Conservation (phyloP, 2,888 invertebrate species). For the Cantharis nigra region DNA sequence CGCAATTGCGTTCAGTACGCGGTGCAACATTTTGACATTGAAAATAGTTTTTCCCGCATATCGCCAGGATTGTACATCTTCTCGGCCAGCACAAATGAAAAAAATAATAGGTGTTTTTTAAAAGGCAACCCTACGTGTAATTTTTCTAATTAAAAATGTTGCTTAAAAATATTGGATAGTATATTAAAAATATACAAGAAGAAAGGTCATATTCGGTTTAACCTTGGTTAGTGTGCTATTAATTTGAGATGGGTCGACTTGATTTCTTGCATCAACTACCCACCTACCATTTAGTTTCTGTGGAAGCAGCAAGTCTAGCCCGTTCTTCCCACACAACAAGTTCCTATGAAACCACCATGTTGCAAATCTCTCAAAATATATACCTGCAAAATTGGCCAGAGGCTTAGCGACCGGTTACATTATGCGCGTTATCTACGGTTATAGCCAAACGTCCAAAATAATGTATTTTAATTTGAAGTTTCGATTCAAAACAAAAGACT, state of each 20-base stretch:
- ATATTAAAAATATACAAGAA: background rate
- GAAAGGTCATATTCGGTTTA: conserved; percentile 21
- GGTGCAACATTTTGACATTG: background rate
- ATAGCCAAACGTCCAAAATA: conserved; percentile 35
- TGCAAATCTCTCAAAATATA: conserved; percentile 36
- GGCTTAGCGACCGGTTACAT: conserved; percentile 36
- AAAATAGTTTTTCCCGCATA: background rate
- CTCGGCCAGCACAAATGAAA: background rate
- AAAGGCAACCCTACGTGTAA: background rate
- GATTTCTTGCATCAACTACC: conserved; percentile 30
- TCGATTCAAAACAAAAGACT: conserved; percentile 25
- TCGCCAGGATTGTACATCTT: background rate
- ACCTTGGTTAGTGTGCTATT: conserved; percentile 37
- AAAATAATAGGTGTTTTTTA: background rate
- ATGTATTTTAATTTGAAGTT: conserved; percentile 30
- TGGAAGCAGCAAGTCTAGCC: conserved; percentile 39
- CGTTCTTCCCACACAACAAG: conserved; percentile 37
- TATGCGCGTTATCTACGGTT: conserved; percentile 36
- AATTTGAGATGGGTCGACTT: conserved; percentile 35
- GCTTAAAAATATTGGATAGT: background rate
- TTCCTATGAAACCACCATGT: conserved; percentile 33
- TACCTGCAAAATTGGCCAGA: conserved; percentile 35
- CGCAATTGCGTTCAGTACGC: background rate
- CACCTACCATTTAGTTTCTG: conserved; percentile 36
- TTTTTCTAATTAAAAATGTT: background rate